These are phyloP conservation scores for Plestiodon gilberti DNA, from an alignment of 2,113 vertebrate genomes.

Conservation along the genomic window DNA sequence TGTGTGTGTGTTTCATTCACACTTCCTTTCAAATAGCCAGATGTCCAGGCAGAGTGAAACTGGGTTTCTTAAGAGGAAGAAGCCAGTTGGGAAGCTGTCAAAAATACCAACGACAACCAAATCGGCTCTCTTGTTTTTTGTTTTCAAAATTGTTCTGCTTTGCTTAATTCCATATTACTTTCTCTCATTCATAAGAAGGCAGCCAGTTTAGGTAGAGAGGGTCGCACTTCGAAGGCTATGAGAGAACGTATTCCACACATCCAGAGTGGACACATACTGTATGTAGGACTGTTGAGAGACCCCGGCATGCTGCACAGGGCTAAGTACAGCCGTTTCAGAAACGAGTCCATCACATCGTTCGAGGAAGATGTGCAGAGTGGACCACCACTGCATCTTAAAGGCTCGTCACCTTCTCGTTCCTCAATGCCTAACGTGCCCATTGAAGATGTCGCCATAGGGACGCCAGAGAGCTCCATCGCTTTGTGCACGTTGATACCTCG, in stretches of 20 bases:
- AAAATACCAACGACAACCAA: neutral
- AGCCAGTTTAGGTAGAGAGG: slow-evolving; percentile 60
- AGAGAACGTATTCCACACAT: slow-evolving; percentile 79
- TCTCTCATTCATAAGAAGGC: slow-evolving; percentile 37
- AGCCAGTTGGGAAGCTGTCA: slow-evolving; percentile 15
- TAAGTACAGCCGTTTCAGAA: slow-evolving; percentile 93
- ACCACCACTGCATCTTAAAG: slow-evolving; percentile 73
- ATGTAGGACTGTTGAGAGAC: slow-evolving; percentile 78
- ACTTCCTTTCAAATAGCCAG: slow-evolving; percentile 37
- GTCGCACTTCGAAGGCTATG: slow-evolving; percentile 80
- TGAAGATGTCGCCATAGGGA: slow-evolving; percentile 70
- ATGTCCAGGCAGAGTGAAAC: slow-evolving; percentile 28
- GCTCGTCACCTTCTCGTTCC: slow-evolving; percentile 69
- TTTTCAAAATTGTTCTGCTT: slow-evolving; percentile 40
- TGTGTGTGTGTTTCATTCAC: slow-evolving; percentile 20
- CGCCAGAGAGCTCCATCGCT: slow-evolving; percentile 77
- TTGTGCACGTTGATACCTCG: slow-evolving; percentile 86
- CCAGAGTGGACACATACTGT: slow-evolving; percentile 75
- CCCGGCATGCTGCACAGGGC: slow-evolving; percentile 92
- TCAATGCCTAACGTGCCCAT: slow-evolving; percentile 66
- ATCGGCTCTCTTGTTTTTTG: slow-evolving; percentile 33
- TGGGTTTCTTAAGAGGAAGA: slow-evolving; percentile 39
- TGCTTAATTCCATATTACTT: slow-evolving; percentile 44
- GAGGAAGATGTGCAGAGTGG: slow-evolving; percentile 80
- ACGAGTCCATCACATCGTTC: slow-evolving; percentile 85